Percentiles rank a stretch among this genome's conserved stretches.
phyloP scores from a whole-genome alignment of 1,140 invertebrate species.

The Pseudomyrmex concolor region DNA sequence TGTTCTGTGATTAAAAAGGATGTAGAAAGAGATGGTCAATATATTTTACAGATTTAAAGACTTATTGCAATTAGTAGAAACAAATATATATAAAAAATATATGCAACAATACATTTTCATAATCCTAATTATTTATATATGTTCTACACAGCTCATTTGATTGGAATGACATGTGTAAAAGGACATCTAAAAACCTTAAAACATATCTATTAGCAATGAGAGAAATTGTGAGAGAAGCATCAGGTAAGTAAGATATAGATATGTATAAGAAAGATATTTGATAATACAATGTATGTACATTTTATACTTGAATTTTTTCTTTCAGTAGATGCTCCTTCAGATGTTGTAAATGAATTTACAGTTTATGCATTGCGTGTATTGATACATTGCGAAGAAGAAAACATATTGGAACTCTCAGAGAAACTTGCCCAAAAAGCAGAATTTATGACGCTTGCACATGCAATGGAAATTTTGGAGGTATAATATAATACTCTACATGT shows the following conservation, averaged over 20 bases:
- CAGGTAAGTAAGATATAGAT: conserved; percentile 73
- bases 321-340: conserved; percentile 78
- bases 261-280: conserved; percentile 17
- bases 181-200: conserved; percentile 64
- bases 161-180: conserved; percentile 76
- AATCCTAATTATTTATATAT: conserved; percentile 38
- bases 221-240: conserved; percentile 62
- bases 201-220: conserved; percentile 68
- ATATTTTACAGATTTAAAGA: background rate
- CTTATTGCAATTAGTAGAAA: conserved; percentile 29
- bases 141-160: conserved; percentile 66
- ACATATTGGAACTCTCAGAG: conserved; percentile 85
- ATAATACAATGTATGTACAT: conserved; percentile 39
- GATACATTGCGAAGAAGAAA: conserved; percentile 84
- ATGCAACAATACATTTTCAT: background rate
- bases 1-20: conserved; percentile 18
- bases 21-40: conserved; percentile 11
- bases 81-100: conserved; percentile 47
- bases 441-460: conserved; percentile 81
- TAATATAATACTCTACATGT: conserved; percentile 37
- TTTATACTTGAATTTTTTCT: conserved; percentile 47
- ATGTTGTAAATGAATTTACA: conserved; percentile 88
- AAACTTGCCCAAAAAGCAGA: conserved; percentile 87
- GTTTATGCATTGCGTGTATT: conserved; percentile 88
- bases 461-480: conserved; percentile 86